phyloP scores from a whole-genome alignment of 2,797 vertebrate genomes.

The Melanotaenia pygmaea region DNA sequence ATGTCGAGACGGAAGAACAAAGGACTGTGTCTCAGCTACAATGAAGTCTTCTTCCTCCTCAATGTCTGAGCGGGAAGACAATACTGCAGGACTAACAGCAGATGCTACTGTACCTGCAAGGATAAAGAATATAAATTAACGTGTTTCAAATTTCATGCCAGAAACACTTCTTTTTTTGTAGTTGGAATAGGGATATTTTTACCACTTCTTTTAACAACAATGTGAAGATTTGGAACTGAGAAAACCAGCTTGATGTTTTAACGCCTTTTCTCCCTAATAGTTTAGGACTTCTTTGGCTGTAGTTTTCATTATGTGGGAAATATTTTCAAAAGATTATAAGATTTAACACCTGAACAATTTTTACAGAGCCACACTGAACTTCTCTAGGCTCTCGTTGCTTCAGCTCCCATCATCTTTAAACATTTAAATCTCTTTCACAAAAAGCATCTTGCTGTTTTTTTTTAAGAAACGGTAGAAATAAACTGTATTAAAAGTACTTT shows the following conservation, averaged over 20 bases:
- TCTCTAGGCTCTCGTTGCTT: background rate
- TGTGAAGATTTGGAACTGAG: background rate
- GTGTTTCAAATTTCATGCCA: background rate
- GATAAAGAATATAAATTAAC: conserved; percentile 2
- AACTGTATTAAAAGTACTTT: conserved; percentile 3
- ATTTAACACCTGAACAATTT: background rate
- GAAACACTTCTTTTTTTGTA: background rate
- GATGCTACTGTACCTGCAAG: conserved; percentile 35
- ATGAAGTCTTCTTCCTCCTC: conserved; percentile 72
- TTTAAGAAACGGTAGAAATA: background rate
- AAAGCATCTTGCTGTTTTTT: background rate
- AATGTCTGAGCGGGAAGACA: conserved; percentile 57
- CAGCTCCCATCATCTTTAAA: background rate
- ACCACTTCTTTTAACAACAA: background rate
- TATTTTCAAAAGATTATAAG: background rate
- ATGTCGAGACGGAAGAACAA: conserved; percentile 51
- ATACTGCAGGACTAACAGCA: conserved; percentile 7
- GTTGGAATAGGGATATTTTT: background rate
- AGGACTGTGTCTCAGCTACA: conserved; percentile 83
- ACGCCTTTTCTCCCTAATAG: background rate
- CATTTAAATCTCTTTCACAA: background rate
- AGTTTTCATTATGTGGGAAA: background rate
- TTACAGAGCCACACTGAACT: background rate
- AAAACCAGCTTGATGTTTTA: background rate
- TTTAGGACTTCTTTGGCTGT: background rate